These are phyloP conservation scores for Chaetogeoica ovagalla DNA, from an alignment of 2,888 invertebrate species.

Conservation along the genomic window DNA sequence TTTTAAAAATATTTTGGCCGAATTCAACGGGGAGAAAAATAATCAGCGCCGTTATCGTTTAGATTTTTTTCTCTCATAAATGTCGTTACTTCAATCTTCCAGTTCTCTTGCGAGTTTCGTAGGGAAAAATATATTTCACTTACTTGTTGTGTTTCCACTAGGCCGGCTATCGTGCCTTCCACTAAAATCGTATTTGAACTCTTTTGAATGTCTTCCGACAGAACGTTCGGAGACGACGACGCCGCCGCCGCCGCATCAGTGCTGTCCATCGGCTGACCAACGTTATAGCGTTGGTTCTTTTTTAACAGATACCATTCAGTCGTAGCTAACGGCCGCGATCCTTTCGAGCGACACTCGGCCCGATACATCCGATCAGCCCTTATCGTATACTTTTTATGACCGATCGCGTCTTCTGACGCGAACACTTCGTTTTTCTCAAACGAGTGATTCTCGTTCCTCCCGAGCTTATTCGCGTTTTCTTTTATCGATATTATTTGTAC, in stretches of 20 bases:
- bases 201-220: neutral
- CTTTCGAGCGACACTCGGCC: constrained; percentile 28
- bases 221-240: neutral
- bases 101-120: no score
- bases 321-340: constrained; percentile 18
- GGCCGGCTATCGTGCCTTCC: neutral
- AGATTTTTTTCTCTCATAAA: no score
- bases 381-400: constrained; percentile 8
- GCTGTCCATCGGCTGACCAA: neutral
- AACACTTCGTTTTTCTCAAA: neutral
- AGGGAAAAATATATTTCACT: neutral
- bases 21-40: no score
- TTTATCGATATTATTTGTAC: constrained; percentile 23
- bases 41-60: no score
- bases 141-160: constrained; percentile 27
- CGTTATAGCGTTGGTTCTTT: constrained; percentile 7
- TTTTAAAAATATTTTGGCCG: no score
- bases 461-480: neutral
- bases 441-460: neutral
- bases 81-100: no score
- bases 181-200: no score
- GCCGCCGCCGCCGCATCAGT: neutral
- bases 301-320: constrained; percentile 33
- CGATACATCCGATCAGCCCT: constrained; percentile 26
- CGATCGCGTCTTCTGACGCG: neutral